Conservation (phyloP, 2,888 invertebrate genomes). For the Chesias legatella region DNA sequence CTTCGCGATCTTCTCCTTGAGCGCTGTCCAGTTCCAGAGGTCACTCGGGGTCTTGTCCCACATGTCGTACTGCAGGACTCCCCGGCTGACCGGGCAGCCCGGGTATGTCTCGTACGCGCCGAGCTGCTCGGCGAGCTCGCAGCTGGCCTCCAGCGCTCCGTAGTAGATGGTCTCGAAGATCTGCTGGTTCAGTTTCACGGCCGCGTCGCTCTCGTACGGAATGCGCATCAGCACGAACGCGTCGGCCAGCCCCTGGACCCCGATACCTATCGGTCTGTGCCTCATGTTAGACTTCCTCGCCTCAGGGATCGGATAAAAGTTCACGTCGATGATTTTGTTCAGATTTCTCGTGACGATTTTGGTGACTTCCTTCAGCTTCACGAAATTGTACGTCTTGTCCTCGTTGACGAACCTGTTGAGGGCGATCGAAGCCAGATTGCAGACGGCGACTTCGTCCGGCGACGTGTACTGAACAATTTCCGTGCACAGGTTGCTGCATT, state of each 20-base stretch:
- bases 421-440: slow-evolving; percentile 98
- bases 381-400: slow-evolving; percentile 91
- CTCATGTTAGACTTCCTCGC: slow-evolving; percentile 92
- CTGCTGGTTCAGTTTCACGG: slow-evolving; percentile 92
- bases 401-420: slow-evolving; percentile 95
- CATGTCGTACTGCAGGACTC: slow-evolving; percentile 98
- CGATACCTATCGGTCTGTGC: slow-evolving; percentile 93
- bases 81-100: slow-evolving; percentile 96
- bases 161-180: slow-evolving; percentile 99
- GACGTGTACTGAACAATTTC: slow-evolving; percentile 98
- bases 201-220: slow-evolving; percentile 95
- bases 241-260: slow-evolving; percentile 98
- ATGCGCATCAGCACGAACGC: slow-evolving; percentile 95
- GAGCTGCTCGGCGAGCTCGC: slow-evolving; percentile 91
- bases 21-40: slow-evolving; percentile 92
- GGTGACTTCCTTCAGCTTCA: slow-evolving; percentile 90
- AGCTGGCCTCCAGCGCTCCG: slow-evolving; percentile 97
- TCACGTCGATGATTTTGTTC: slow-evolving; percentile 98
- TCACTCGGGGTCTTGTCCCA: slow-evolving; percentile 94
- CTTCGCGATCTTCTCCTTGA: slow-evolving; percentile 92
- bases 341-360: slow-evolving; percentile 94
- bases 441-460: slow-evolving; percentile 96
- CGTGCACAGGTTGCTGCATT: slow-evolving; percentile 98
- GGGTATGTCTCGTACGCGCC: slow-evolving; percentile 95
- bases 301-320: slow-evolving; percentile 96